phyloP scores from a whole-genome alignment of 2,797 vertebrate species.

The Dipus sagitta region DNA sequence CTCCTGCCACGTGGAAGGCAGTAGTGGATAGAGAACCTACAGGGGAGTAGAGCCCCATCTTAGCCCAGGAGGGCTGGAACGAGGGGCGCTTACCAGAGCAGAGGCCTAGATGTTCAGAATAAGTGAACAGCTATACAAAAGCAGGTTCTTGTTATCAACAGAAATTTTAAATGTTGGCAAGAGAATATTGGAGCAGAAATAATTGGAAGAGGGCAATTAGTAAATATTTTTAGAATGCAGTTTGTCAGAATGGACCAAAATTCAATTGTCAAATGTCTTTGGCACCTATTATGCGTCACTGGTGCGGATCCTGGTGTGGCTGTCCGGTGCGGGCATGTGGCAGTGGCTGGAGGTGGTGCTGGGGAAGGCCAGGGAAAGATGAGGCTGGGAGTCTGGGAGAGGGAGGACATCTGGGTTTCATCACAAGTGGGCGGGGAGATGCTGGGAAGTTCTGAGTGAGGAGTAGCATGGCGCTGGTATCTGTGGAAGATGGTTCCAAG shows the following conservation, averaged over 20 bases:
- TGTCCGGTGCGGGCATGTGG: accelerated
- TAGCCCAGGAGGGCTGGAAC: too few relatives aligned
- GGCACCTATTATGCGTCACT: accelerated
- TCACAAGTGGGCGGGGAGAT: background rate
- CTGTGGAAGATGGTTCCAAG: background rate
- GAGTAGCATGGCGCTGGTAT: accelerated
- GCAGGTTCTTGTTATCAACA: background rate
- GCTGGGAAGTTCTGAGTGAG: background rate
- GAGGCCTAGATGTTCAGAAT: too few relatives aligned
- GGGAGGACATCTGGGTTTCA: background rate
- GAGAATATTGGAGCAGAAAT: background rate
- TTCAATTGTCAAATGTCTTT: background rate
- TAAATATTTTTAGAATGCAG: background rate
- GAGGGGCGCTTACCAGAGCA: too few relatives aligned
- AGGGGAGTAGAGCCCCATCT: too few relatives aligned
- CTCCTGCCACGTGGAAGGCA: too few relatives aligned
- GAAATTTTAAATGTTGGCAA: background rate
- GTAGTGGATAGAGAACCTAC: too few relatives aligned
- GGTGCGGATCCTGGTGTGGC: background rate
- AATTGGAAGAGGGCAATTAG: too few relatives aligned
- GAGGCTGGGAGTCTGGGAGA: too few relatives aligned
- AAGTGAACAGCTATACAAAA: too few relatives aligned
- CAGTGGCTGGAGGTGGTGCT: background rate
- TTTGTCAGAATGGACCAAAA: background rate
- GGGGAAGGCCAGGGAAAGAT: too few relatives aligned